Base-by-base conservation (phyloP, 2,113 vertebrate genomes). In the Trematomus loennbergii region DNA sequence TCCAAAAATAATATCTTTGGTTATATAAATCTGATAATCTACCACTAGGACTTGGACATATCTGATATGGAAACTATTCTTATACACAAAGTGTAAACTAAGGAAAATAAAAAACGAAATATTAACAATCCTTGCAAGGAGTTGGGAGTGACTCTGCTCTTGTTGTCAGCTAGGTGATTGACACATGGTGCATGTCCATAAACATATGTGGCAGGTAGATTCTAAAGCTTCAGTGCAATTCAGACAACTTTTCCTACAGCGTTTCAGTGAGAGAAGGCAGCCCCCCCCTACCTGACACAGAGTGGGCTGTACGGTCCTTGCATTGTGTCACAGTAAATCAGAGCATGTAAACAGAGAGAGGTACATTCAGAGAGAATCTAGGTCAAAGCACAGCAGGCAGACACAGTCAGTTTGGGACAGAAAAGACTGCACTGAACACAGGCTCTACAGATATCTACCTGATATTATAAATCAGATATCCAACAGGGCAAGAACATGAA, bases 151-250 rank as follows among this genome's bases (percentile, higher is more conserved):
- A n/a, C n/a, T n/a, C n/a, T n/a, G n/a, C n/a, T n/a, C n/a, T n/a
- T n/a, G n/a, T n/a, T n/a, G n/a, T n/a, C n/a, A n/a, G n/a, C n/a
- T n/a, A n/a, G n/a, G n/a, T n/a, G n/a, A n/a, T n/a, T n/a, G n/a
- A n/a, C n/a, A n/a, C n/a, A n/a, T n/a, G n/a, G n/a, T n/a, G n/a
- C n/a, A n/a, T n/a, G 78, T 88, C 70, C 63, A 78, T 62, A 71
- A 48, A 63, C 53, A 18, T 60, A 62, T 70, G 66, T 66, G 20
- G 33, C 53, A 65, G 59, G 61, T 75, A 72, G 57, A 79, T 64
- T 83, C 79, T 72, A 81, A 87, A 87, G 77, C 85, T 91, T 92
- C 90, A 93, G 92, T 93, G 92, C 92, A 92, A 87, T 74, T 91
- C 77, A 86, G 83, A 86, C 65, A 15, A 78, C 72, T 73, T 87